phyloP scores from a whole-genome alignment of 2,888 invertebrate genomes.

The Dynastes hyllus region DNA sequence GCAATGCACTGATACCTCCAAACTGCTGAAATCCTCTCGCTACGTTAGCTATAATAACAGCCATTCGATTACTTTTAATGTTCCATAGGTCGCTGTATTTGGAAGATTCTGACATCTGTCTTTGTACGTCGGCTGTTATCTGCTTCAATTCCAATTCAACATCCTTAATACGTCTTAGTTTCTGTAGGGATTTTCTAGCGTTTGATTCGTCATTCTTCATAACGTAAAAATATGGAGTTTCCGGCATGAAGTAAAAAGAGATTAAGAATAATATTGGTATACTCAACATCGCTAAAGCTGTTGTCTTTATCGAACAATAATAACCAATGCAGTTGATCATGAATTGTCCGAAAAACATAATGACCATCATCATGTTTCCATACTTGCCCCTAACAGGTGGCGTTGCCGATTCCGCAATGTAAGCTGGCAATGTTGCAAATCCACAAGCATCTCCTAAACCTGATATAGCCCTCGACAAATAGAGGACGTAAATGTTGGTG shows the following conservation, averaged over 20 bases:
- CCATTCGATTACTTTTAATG: constrained; percentile 63
- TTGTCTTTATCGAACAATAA: constrained; percentile 72
- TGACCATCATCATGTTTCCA: constrained; percentile 63
- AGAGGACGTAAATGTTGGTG: constrained; percentile 61
- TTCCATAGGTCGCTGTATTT: constrained; percentile 61
- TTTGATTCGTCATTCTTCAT: constrained; percentile 60
- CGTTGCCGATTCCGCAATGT: constrained; percentile 63
- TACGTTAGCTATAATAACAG: constrained; percentile 60
- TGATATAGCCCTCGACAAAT: constrained; percentile 60
- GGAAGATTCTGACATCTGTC: constrained; percentile 64
- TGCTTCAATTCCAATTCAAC: constrained; percentile 61
- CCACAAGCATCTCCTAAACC: constrained; percentile 63
- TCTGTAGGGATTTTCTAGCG: constrained; percentile 60
- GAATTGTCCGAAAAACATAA: constrained; percentile 62
- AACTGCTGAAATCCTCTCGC: constrained; percentile 63
- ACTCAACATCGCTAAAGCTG: constrained; percentile 75
- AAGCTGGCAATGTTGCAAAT: constrained; percentile 63
- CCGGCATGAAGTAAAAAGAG: constrained; percentile 69
- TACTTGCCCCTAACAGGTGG: constrained; percentile 64
- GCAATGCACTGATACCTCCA: constrained; percentile 62
- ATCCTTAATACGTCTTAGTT: constrained; percentile 60
- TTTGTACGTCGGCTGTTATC: constrained; percentile 61
- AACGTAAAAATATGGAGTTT: constrained; percentile 65
- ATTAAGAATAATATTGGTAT: constrained; percentile 75
- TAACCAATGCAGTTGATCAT: constrained; percentile 74